phyloP scores from a whole-genome alignment of 2,113 vertebrate species.

The Myrmophylax atrothorax region DNA sequence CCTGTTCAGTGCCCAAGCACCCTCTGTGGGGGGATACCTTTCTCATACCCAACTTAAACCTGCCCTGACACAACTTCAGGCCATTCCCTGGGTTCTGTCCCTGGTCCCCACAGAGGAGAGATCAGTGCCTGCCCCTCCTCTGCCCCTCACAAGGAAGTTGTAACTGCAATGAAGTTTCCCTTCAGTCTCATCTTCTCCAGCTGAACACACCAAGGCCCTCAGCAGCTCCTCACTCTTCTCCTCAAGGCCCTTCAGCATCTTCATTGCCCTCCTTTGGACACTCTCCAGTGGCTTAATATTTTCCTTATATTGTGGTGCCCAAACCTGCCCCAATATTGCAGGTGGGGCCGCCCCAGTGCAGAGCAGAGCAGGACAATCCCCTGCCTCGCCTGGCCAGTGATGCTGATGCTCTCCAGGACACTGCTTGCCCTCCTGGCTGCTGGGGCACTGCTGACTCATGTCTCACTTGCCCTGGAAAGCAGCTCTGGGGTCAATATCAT shows the following conservation, averaged over 20 bases:
- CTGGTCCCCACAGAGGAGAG: not conserved
- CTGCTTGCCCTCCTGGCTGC: not conserved
- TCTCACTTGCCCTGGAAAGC: not conserved
- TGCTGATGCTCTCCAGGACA: not conserved
- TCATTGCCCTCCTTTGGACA: not conserved
- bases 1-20: not conserved
- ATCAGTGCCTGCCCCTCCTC: not conserved
- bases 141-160: not conserved
- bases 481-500: not conserved
- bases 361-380: not conserved
- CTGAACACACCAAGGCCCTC: not conserved
- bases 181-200: not conserved
- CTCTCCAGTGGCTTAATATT: not conserved
- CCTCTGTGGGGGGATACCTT: not conserved
- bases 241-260: not conserved
- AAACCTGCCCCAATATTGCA: not conserved
- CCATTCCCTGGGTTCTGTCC: not conserved
- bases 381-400: fast-evolving
- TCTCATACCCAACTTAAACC: not conserved
- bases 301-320: not conserved
- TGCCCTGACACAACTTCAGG: not conserved
- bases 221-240: not conserved
- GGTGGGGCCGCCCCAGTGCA: not conserved
- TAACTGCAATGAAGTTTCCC: not conserved
- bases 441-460: not conserved